phyloP scores from a whole-genome alignment of 2,888 invertebrate species.

The Epinotia demarniana region DNA sequence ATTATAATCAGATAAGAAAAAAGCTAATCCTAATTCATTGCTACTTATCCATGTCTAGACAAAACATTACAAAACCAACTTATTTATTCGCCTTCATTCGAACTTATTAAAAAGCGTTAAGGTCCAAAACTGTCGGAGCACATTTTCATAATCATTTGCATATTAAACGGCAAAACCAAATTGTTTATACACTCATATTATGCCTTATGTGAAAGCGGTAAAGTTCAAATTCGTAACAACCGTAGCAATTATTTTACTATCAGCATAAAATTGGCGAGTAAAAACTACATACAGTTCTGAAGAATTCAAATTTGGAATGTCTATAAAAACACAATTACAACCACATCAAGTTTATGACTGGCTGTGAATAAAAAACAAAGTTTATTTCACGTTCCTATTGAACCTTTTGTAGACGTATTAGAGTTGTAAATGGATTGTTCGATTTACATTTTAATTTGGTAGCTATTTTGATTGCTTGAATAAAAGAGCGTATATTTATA shows the following conservation, averaged over 20 bases:
- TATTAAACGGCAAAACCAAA: neutral
- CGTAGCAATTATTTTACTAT: neutral
- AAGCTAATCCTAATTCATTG: conserved; percentile 11
- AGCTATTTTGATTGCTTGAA: neutral
- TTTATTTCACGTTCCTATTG: neutral
- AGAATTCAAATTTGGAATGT: conserved; percentile 4
- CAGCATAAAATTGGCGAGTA: neutral
- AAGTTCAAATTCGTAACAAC: neutral
- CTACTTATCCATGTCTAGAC: conserved; percentile 2
- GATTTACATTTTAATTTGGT: neutral
- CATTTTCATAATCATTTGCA: neutral
- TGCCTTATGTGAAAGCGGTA: neutral
- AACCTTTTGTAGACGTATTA: neutral
- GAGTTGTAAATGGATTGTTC: neutral
- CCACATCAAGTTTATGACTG: neutral
- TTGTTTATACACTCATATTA: neutral
- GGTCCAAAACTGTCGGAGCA: neutral
- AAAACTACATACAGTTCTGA: neutral
- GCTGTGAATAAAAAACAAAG: neutral
- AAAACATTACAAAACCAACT: neutral
- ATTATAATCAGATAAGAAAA: conserved; percentile 6
- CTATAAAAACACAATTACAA: neutral
- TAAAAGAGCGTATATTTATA: neutral
- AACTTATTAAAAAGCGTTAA: neutral
- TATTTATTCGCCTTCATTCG: neutral